These are phyloP conservation scores for Salvelinus namaycush DNA, from an alignment of 2,113 vertebrate genomes.

Conservation along the genomic window DNA sequence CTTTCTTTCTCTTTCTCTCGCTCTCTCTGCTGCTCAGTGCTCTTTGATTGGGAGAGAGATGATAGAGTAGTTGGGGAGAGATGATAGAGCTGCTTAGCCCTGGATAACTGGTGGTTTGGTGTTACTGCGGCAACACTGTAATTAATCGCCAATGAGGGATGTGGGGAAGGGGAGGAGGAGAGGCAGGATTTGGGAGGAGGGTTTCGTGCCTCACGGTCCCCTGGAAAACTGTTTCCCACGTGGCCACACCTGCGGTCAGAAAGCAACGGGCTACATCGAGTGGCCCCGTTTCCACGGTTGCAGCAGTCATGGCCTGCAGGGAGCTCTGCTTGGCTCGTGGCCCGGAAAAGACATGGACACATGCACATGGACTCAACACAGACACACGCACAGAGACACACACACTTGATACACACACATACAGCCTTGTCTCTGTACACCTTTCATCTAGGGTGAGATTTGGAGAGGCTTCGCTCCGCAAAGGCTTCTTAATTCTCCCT, in stretches of 20 bases:
- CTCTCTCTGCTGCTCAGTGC: conserved; percentile 13
- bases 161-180: conserved; percentile 24
- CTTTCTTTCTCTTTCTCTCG: too few relatives aligned
- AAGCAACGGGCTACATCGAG: conserved; percentile 81
- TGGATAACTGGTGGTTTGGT: conserved; percentile 66
- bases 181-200: conserved; percentile 36
- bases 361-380: background rate
- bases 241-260: conserved; percentile 22
- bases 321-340: conserved; percentile 66
- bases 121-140: conserved; percentile 69
- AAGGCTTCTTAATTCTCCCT: conserved; percentile 87
- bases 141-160: conserved; percentile 77
- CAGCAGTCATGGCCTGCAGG: conserved; percentile 62
- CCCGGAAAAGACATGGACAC: conserved; percentile 12
- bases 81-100: conserved; percentile 34
- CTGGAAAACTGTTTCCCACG: background rate
- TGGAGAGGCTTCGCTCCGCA: conserved; percentile 86
- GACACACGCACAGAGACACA: background rate
- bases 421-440: conserved; percentile 50
- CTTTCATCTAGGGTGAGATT: conserved; percentile 88
- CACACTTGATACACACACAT: background rate
- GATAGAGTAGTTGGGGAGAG: conserved; percentile 35
- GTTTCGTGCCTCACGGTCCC: background rate
- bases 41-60: conserved; percentile 66
- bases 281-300: conserved; percentile 53